Conservation (phyloP, 2,113 vertebrate species). For the Potamarius usumacintae region DNA sequence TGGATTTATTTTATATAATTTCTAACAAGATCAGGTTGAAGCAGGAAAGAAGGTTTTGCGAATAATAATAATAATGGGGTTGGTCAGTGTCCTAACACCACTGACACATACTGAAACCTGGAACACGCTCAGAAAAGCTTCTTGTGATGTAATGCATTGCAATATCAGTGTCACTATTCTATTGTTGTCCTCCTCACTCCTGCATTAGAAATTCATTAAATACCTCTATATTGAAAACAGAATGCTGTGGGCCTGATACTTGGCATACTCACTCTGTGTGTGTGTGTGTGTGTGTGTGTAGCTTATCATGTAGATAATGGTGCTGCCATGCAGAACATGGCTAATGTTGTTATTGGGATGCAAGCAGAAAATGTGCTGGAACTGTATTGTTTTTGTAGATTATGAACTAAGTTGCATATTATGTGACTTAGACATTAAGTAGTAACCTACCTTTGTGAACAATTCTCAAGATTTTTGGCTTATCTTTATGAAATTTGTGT, state of each 20-base stretch:
- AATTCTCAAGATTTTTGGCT: background rate
- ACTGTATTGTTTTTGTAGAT: background rate
- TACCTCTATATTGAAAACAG: background rate
- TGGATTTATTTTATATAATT: background rate
- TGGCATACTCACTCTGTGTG: background rate
- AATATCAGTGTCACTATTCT: background rate
- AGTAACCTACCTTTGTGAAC: background rate
- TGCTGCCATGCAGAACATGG: background rate
- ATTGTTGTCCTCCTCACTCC: background rate
- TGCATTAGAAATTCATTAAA: conserved; percentile 1
- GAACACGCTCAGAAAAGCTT: background rate
- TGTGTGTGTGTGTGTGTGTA: conserved; percentile 5
- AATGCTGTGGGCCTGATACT: background rate
- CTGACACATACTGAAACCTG: background rate
- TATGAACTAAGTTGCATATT: background rate
- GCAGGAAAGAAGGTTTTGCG: background rate
- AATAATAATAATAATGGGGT: background rate
- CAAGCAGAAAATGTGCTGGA: background rate
- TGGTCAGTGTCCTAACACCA: background rate
- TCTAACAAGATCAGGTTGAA: background rate
- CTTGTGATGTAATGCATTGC: conserved; percentile 15
- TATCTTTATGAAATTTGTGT: background rate
- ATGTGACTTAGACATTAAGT: no score
- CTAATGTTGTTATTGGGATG: background rate
- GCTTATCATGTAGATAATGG: background rate